Conservation (phyloP, 92 coral and sea anemone genomes). For the Muricea muricata region DNA sequence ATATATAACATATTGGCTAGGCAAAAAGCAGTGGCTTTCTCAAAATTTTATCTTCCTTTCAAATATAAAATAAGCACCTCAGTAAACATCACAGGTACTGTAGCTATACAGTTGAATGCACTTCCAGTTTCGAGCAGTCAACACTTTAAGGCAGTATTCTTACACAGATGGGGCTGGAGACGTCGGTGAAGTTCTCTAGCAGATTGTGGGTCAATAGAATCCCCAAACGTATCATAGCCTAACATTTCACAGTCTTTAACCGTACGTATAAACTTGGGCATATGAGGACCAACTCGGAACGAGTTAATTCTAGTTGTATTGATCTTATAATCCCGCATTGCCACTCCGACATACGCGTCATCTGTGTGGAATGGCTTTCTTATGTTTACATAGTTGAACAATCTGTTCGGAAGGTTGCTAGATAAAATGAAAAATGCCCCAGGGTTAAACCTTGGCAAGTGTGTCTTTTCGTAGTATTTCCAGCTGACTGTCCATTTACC, state of each 20-base stretch:
- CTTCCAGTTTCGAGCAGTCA: too few species aligned
- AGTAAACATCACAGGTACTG: too few species aligned
- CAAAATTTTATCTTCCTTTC: too few species aligned
- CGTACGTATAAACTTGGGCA: background rate
- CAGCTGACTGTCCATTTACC: constrained; percentile 62
- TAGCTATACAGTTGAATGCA: too few species aligned
- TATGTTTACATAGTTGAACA: constrained; percentile 42
- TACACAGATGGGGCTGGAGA: background rate
- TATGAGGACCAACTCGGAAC: background rate
- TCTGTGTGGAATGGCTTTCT: constrained; percentile 63
- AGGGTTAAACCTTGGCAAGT: constrained; percentile 50
- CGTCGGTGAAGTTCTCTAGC: background rate
- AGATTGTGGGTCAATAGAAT: background rate
- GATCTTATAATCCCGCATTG: constrained; percentile 51
- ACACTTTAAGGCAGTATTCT: too few species aligned
- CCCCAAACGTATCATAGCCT: background rate
- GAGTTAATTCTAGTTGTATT: background rate
- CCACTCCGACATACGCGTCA: constrained; percentile 70
- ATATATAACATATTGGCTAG: too few species aligned
- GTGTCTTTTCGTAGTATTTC: too few species aligned
- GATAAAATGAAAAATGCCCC: constrained; percentile 61
- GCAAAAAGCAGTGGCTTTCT: too few species aligned
- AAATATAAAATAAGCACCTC: too few species aligned
- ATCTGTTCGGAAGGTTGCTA: constrained; percentile 14
- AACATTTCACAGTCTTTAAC: background rate